Percentiles rank a stretch among this genome's conserved stretches.
phyloP scores from a whole-genome alignment of 2,797 vertebrate genomes.

The Spondyliosoma cantharus region DNA sequence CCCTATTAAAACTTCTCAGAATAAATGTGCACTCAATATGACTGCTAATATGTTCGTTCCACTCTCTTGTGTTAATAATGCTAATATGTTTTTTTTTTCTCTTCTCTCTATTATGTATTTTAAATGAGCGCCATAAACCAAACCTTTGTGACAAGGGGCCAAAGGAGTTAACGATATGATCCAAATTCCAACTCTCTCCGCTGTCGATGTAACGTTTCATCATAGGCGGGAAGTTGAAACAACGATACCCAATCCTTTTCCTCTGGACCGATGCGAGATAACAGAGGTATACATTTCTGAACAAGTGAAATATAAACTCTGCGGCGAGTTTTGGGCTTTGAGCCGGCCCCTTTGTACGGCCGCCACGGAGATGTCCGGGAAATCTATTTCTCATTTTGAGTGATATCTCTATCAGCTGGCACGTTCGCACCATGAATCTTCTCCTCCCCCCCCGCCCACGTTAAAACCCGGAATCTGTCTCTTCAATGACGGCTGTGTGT shows the following conservation, averaged over 20 bases:
- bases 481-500: constrained; percentile 64
- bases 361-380: constrained; percentile 63
- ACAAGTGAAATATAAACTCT: constrained; percentile 80
- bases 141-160: constrained; percentile 50
- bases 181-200: constrained; percentile 64
- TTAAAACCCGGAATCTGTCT: constrained; percentile 69
- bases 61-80: constrained; percentile 29
- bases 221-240: constrained; percentile 70
- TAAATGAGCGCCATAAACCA: constrained; percentile 60
- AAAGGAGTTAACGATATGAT: constrained; percentile 67
- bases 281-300: constrained; percentile 69
- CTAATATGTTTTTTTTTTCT: constrained; percentile 30
- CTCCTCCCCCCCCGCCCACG: constrained; percentile 38
- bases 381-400: constrained; percentile 78
- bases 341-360: constrained; percentile 67
- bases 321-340: constrained; percentile 54
- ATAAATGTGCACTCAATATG: constrained; percentile 51
- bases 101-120: constrained; percentile 27
- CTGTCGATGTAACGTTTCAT: constrained; percentile 73
- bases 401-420: constrained; percentile 74
- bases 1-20: constrained; percentile 57
- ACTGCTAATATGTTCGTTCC: constrained; percentile 51
- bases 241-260: constrained; percentile 63
- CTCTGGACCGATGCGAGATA: constrained; percentile 72
- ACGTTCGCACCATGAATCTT: constrained; percentile 61